Evolutionary conservation across 2,797 vertebrate species (phyloP).

Genomic region (Peromyscus attwateri): DNA sequence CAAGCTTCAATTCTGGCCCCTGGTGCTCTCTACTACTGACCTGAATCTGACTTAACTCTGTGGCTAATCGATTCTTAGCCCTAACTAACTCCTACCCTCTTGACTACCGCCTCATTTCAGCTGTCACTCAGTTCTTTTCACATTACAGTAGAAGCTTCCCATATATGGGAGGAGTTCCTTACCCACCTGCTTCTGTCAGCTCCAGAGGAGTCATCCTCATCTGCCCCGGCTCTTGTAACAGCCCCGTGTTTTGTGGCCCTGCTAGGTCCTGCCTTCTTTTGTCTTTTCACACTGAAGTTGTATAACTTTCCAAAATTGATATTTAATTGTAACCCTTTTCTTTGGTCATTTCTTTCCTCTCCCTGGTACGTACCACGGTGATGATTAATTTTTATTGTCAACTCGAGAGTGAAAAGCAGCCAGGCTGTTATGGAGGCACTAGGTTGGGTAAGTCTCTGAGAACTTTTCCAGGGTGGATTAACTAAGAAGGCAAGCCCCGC

Average conservation of each 20-base stretch:
- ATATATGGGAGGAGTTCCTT: neutral
- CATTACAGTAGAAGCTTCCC: neutral
- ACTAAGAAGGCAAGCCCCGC: neutral
- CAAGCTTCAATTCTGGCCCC: neutral
- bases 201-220: neutral
- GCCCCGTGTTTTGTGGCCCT: neutral
- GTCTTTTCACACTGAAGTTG: neutral
- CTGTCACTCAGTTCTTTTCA: neutral
- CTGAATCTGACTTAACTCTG: neutral
- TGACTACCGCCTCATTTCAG: neutral
- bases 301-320: slow-evolving; percentile 29
- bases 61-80: neutral
- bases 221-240: neutral
- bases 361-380: neutral
- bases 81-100: neutral
- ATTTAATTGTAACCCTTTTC: neutral
- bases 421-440: neutral
- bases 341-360: neutral
- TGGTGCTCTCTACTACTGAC: neutral
- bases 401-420: neutral
- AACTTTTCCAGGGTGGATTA: neutral
- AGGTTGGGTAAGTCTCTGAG: neutral
- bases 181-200: too few relatives aligned
- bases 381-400: neutral
- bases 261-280: neutral